Conservation (phyloP, 2,113 vertebrate genomes). For the Bombycilla garrulus region DNA sequence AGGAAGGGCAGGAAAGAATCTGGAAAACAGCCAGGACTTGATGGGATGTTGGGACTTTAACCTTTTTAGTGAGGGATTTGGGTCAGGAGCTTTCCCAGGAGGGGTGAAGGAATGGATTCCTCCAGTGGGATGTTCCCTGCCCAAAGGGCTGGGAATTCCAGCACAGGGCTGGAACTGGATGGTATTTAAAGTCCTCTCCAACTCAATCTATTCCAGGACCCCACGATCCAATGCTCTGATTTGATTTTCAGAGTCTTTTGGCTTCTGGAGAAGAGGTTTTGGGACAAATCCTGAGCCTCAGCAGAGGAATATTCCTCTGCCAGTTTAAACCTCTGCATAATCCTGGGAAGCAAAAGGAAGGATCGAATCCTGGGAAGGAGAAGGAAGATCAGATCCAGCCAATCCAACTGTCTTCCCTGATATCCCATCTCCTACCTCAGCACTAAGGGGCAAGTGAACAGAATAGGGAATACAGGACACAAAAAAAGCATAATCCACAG, state of each 20-base stretch:
- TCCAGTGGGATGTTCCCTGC: neutral
- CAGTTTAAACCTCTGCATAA: neutral
- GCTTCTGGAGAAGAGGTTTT: neutral
- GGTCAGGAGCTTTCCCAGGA: neutral
- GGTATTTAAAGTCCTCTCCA: neutral
- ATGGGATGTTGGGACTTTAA: neutral
- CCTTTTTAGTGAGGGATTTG: neutral
- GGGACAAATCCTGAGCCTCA: neutral
- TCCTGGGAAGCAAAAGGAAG: neutral
- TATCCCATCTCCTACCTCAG: neutral
- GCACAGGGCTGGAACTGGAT: neutral
- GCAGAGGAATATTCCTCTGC: neutral
- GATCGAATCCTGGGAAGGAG: neutral
- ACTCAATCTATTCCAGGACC: neutral
- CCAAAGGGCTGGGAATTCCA: too few species aligned
- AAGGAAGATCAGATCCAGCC: rapidly evolving
- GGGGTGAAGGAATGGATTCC: neutral
- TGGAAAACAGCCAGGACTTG: neutral
- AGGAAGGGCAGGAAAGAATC: neutral
- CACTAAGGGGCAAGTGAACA: too few species aligned
- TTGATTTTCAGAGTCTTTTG: neutral
- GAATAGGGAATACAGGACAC: rapidly evolving
- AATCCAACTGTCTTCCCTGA: neutral
- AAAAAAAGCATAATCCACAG: neutral
- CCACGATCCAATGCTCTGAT: neutral